Base-by-base conservation (phyloP, 1,140 invertebrate species). In the Pogonomyrmex barbatus region DNA sequence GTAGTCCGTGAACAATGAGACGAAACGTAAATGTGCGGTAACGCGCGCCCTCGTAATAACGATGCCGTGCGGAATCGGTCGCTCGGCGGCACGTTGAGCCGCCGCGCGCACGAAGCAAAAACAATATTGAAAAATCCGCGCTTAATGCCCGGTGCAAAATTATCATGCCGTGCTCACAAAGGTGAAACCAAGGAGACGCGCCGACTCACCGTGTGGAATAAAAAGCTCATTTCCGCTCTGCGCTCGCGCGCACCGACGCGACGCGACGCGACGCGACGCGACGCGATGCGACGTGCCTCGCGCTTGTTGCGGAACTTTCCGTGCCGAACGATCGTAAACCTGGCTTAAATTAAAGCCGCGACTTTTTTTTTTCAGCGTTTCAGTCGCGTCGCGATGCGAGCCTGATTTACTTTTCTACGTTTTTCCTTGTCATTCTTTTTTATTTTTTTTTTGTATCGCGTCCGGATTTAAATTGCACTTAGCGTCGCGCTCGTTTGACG, bases 41-140 rank as follows among this genome's bases (percentile, higher is more conserved):
- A 24, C 42, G 39, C 45, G 52, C 42, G 42, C 12, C 12, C 45
- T n/a, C 60, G 60, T 45, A 92, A 90, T 92, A 92, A 92, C 90
- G 89, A 92, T 87, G 90, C 86, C 85, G 67, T 89, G 85, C 89
- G 88, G 24, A 92, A 92, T 92, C 79, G 90, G 78, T 76, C 78
- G 52, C 1, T 5, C 4, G 36, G 8, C n/a, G 62, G 2, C 10
- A 56, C 67, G 71, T 56, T n/a, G 47, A 36, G 54, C 54, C 63
- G 67, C 67, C 63, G 67, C 67, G 52, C 17, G 36, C 62, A 36
- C 24, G 24, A 24, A 77, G 88, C 79, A 91, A 91, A 90, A 93
- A 92, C 90, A 92, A 93, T 92, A 93, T 93, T 93, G 93, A 93
- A 93, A 93, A 93, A 93, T 92, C 90, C 87, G 88, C 86, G 89